These are phyloP conservation scores for Eilema griseolum DNA, from an alignment of 2,888 invertebrate genomes.

Conservation along the genomic window DNA sequence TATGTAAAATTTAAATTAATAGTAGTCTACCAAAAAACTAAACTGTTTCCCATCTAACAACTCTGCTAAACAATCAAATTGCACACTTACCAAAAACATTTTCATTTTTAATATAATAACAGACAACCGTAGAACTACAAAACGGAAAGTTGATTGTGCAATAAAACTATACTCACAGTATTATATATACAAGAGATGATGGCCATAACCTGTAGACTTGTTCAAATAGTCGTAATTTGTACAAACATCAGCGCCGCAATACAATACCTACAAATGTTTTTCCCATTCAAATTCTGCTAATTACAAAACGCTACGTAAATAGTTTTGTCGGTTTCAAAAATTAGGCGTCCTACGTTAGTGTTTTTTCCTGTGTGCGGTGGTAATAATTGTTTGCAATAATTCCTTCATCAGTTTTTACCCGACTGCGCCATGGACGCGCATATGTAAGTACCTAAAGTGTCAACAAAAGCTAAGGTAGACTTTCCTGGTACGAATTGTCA, in stretches of 20 bases:
- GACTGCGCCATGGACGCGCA: too few species aligned
- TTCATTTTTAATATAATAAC: conserved; percentile 56
- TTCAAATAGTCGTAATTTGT: background rate
- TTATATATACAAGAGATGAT: background rate
- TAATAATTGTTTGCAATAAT: background rate
- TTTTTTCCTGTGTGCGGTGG: background rate
- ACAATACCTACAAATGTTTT: conserved; percentile 1
- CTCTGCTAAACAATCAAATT: background rate
- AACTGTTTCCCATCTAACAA: background rate
- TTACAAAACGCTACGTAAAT: background rate
- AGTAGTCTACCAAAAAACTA: too few species aligned
- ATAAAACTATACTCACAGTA: conserved; percentile 15
- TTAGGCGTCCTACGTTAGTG: background rate
- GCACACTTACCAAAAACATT: conserved; percentile 58
- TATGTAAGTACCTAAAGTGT: too few species aligned
- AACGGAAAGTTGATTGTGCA: conserved; percentile 29
- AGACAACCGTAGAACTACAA: conserved; percentile 27
- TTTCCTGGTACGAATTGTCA: too few species aligned
- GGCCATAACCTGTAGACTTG: conserved; percentile 10
- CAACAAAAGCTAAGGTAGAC: too few species aligned
- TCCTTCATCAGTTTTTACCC: background rate
- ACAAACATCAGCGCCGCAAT: conserved; percentile 7
- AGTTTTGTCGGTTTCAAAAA: background rate
- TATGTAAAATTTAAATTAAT: too few species aligned
- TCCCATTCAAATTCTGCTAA: conserved; percentile 3